Base-by-base conservation (phyloP, 2,888 invertebrate species). In the Axea sp. region DNA sequence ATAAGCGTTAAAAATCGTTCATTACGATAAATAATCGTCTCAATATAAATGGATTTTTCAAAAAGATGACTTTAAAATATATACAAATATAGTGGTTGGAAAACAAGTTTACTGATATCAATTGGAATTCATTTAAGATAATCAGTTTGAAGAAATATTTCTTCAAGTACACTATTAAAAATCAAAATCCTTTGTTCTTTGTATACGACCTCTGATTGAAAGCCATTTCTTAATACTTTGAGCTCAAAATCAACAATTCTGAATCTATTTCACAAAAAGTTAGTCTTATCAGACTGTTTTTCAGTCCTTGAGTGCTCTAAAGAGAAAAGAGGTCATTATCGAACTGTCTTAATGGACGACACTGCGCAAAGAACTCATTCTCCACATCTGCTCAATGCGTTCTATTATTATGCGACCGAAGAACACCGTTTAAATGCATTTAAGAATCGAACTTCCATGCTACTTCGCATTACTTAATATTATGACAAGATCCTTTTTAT, bases 321-420 rank as follows among this genome's bases (percentile, higher is more conserved):
- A 33, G 31, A 31, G 39, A 33, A 60, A 49, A 19, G 49, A 30
- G 43, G 26, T 37, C 35, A 65, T 65, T 65, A 65, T 43, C 43
- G 45, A 45, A 33, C 39, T 28, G 43, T 39, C 67, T 67, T 55
- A 67, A 67, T 67, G 55, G 67, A 47, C 55, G 53, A 33, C 51
- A 64, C 30, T 30, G 28, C 26, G 39, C 39, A 39, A 51, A 51
- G 51, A 49, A 49, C 14, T 64, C 64, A 14, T 26, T 55, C 26
- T 55, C 45, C n/a, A 24, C 31, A 39, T 64, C 22, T 30, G 7
- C 26, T 19, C 28, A 14, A 6, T 12, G 30, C 22, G 31, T 57
- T 9, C 12, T 12, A 22, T 37, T 31, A 22, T 60, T 47, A 35
- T 31, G 37, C 45, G 28, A 28, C 22, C 45, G 45, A 24, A 9